Percentiles rank a stretch among this genome's conserved stretches.
Evolutionary conservation across 2,888 invertebrate genomes (phyloP).

Genomic region (Tachina lurida): DNA sequence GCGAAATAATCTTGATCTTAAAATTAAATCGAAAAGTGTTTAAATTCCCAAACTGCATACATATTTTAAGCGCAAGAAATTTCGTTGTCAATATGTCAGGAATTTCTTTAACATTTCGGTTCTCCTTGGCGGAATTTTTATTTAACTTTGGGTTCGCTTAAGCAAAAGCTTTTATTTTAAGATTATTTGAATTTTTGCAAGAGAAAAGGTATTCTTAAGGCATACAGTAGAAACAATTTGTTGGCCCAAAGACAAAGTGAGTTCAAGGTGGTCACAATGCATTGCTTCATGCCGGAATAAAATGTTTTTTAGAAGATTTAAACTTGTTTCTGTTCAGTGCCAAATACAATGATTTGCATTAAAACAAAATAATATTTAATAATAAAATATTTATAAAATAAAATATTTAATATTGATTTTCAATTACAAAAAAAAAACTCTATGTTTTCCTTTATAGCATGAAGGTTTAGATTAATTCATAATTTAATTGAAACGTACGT

Average conservation of each 20-base stretch:
- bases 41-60: constrained; percentile 23
- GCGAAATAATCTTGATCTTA: constrained; percentile 57
- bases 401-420: too few species aligned
- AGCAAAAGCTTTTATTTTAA: neutral
- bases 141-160: constrained; percentile 5
- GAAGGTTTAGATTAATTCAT: too few species aligned
- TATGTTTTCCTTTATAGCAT: too few species aligned
- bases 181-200: constrained; percentile 8
- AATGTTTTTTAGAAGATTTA: neutral
- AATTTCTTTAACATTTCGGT: constrained; percentile 19
- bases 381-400: too few species aligned
- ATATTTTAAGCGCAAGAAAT: constrained; percentile 23
- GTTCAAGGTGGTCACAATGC: neutral
- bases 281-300: neutral
- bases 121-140: neutral
- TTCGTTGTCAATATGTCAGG: constrained; percentile 48
- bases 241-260: neutral
- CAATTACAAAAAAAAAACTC: too few species aligned
- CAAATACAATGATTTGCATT: too few species aligned
- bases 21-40: constrained; percentile 58
- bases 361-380: too few species aligned
- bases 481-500: too few species aligned
- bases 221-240: neutral
- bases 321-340: neutral
- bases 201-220: neutral